Conservation (phyloP, 1,140 invertebrate genomes). For the Micrasema longulum region DNA sequence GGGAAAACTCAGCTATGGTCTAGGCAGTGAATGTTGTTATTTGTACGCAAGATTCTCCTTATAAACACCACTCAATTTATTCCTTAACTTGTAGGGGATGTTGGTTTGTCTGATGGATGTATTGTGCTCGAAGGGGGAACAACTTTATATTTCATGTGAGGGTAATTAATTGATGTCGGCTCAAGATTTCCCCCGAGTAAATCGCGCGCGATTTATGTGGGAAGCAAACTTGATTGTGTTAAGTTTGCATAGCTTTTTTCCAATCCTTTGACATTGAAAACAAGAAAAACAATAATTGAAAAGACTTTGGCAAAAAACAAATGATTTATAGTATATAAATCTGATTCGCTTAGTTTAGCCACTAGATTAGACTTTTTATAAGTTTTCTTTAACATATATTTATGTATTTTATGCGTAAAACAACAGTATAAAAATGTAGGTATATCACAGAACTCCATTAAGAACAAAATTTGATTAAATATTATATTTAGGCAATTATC, state of each 20-base stretch:
- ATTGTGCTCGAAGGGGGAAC: conserved; percentile 27
- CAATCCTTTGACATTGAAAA: background rate
- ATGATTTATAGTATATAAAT: too few species aligned
- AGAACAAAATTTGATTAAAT: too few species aligned
- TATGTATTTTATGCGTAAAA: too few species aligned
- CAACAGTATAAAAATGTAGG: too few species aligned
- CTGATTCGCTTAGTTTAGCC: too few species aligned
- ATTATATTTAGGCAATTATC: too few species aligned
- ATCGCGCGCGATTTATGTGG: conserved; percentile 6
- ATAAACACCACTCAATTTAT: conserved; percentile 43
- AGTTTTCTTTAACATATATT: too few species aligned
- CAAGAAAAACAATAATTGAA: background rate
- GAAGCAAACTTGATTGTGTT: background rate
- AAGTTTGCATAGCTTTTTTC: conserved; percentile 24
- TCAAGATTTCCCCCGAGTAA: conserved; percentile 22
- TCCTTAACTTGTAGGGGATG: conserved; percentile 34
- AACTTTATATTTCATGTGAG: conserved; percentile 24
- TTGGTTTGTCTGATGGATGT: conserved; percentile 48
- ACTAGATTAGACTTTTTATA: too few species aligned
- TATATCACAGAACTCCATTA: too few species aligned
- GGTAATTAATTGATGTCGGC: conserved; percentile 38
- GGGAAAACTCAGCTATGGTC: conserved; percentile 48
- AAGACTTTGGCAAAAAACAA: background rate
- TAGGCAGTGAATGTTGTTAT: conserved; percentile 38
- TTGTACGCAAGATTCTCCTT: conserved; percentile 32